Base-by-base conservation (phyloP, 2,113 vertebrate genomes). In the Periophthalmodon schlosseri region DNA sequence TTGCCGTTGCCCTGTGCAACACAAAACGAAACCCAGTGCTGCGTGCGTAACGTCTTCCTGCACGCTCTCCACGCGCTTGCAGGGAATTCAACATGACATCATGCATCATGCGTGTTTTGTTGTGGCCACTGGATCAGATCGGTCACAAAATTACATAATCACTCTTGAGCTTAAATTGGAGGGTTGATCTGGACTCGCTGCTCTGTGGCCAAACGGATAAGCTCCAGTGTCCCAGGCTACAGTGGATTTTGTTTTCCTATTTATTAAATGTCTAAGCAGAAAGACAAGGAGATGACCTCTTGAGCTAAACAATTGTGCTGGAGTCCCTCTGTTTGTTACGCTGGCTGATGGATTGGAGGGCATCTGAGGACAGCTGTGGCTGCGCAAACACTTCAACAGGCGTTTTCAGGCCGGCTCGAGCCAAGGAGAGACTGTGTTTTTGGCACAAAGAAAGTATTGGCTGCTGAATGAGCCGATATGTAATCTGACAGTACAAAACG, bases 91-190 rank as follows among this genome's bases (percentile, higher is more conserved):
- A 44, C 77, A 85, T 89, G 88, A 90, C 90, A 84, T 90, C 88
- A 90, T 86, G 79, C 79, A 84, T 90, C 88, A 90, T 86, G 79
- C 79, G 33, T 73, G 85, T 83, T 21, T 23, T 0, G 52, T 47
- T 52, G 33, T 46, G 64, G 39, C 67, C 0, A 23, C 61, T 50
- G 78, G 74, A 86, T 82, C 70, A 80, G 84, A 84, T 78, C 74
- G 63, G 85, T 76, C 69, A 89, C 86, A 87, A 84, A 21, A 81
- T 93, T 91, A 87, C 86, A 78, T 91, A 90, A 93, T 70, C 75
- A 70, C 60, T 57, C 16, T 70, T 63, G 57, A 67, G 82, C 54
- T 88, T 78, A 69, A 72, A 88, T 68, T 77, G 72, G 21, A 78
- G 78, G 34, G 16, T 68, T 81, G 75, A 73, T 77, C 75, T 77